Conservation (phyloP, 1,140 invertebrate genomes). For the Brachionus paranguensis region DNA sequence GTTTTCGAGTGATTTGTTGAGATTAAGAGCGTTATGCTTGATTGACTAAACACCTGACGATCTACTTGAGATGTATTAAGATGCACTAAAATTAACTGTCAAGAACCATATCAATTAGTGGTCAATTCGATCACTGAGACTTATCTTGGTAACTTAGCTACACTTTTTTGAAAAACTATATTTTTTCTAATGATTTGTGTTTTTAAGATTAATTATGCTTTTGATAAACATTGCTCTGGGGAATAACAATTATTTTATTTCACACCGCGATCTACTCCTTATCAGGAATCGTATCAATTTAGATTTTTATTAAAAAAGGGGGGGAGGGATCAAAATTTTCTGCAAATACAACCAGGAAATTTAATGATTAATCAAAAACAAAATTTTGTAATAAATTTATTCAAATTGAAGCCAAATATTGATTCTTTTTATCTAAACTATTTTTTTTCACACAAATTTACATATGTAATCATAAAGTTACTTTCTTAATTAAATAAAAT, state of each 20-base stretch:
- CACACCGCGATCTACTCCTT: background rate
- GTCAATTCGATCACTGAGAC: background rate
- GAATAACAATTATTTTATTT: background rate
- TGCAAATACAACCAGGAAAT: background rate
- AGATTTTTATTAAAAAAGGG: background rate
- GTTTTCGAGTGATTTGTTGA: conserved; percentile 5
- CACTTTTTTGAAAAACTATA: background rate
- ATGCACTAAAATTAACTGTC: background rate
- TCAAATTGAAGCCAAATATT: background rate
- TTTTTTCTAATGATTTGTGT: background rate
- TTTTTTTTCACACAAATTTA: background rate
- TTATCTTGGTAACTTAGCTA: background rate
- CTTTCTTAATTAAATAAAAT: background rate
- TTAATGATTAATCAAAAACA: background rate
- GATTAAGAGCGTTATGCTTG: conserved; percentile 16
- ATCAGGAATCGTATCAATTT: background rate
- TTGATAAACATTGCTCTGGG: background rate
- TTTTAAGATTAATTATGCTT: background rate
- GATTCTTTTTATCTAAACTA: background rate
- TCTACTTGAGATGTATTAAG: conserved; percentile 12
- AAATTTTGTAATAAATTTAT: background rate
- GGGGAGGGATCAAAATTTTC: background rate
- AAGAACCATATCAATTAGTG: background rate
- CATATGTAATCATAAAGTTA: background rate
- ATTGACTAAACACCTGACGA: conserved; percentile 11